Evolutionary conservation across 30 jellyfish, hydroid and myxozoan genomes (phyloP), one percentile per base, ranked within the genome.

Genomic region (Chrysaora quinquecirrha): DNA sequence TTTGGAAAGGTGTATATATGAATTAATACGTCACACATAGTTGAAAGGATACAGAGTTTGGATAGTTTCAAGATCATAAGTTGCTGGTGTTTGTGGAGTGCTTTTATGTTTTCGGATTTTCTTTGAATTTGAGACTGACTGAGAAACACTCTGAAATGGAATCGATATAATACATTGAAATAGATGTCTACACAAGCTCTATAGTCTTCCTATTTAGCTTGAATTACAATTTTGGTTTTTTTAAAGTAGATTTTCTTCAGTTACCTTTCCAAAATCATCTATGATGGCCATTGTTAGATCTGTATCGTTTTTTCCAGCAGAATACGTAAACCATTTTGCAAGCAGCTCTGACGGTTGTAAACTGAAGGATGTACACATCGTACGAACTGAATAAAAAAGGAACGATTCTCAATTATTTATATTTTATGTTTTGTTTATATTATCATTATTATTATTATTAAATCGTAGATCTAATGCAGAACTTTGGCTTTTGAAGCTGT

Each of bases 321-420:
- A 60, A 69, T 30, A 89, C 4, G 89, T 89, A 31, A 89, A 71
- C 97, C 97, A 89, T 34, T 67, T 74, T 82, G 97, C 97, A 61
- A 83, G 62, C 1, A 89, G 29, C 19, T 82, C 95, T 3, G 80
- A 52, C 33, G 78, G 34, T 30, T 48, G 27, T 18, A 82, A 84
- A 61, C 54, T 33, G 69, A 34, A 60, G 10, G 35, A 34, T 22
- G 75, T 72, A 29, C 93, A 68, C 23, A 82, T 33, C 1, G 18
- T 86, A 50, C 91, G 71, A 24, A 80, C 91, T 80, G 35, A 23
- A 80, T 64, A 7, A 11, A 54, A 54, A 10, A 11, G 27, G 30
- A 56, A 77, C 52, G 12, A 27, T 27, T 60, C 10, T 21, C 33
- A 21, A 20, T 20, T 20, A 58, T 20, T 3, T 27, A 58, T 27